phyloP scores from a whole-genome alignment of 2,797 vertebrate genomes.

The Eulemur mongoz region DNA sequence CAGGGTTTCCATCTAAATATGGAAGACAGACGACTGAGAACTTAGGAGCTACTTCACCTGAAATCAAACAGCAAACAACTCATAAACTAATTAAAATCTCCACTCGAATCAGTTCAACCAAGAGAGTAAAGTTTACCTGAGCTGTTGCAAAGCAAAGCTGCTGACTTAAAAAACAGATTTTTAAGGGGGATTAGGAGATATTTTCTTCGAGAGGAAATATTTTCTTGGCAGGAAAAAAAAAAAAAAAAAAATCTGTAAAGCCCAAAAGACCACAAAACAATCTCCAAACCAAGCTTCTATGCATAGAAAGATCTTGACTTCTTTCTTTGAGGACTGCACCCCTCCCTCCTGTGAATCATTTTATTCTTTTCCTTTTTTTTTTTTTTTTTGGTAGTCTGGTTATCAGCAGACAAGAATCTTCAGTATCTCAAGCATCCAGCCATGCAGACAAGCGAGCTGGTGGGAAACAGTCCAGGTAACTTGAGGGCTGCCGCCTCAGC shows the following conservation, averaged over 20 bases:
- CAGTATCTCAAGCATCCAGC: background rate
- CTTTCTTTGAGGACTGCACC: background rate
- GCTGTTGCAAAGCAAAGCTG: too few relatives aligned
- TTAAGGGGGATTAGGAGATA: too few relatives aligned
- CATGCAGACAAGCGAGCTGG: background rate
- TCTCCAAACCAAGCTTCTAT: background rate
- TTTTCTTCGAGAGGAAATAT: background rate
- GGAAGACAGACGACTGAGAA: background rate
- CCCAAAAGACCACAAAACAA: background rate
- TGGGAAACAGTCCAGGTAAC: fast-evolving
- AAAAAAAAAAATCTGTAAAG: background rate
- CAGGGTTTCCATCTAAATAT: background rate
- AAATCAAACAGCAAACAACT: background rate
- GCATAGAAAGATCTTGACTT: background rate
- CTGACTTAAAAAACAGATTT: background rate
- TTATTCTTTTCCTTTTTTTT: background rate
- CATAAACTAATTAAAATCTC: background rate
- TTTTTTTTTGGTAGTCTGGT: background rate
- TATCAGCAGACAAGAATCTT: background rate
- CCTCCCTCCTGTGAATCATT: background rate
- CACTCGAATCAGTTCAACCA: background rate
- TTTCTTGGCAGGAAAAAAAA: background rate
- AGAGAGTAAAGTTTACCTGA: too few relatives aligned
- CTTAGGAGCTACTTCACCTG: background rate
- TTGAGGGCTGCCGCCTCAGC: background rate